Base-by-base conservation (phyloP, 2,888 invertebrate species). In the Rhopalosiphum nymphaeae region DNA sequence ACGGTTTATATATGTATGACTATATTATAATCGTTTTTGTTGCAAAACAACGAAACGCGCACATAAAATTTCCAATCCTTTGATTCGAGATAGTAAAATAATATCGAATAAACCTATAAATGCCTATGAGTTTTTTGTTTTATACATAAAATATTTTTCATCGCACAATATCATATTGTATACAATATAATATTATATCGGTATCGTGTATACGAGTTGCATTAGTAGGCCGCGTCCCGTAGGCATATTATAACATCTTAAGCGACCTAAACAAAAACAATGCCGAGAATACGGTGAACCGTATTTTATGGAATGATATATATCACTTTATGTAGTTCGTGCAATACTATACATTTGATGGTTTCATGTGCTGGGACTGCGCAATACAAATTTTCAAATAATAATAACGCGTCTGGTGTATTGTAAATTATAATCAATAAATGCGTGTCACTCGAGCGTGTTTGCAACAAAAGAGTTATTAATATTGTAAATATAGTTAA, bases 31-130 rank as follows among this genome's bases (percentile, higher is more conserved):
- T 78, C 49, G 26, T 36, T 91, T 85, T 44, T 21, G 84, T 67
- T 44, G 44, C 42, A 25, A 85, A 56, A 85, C 85, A 56, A 42
- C 36, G 67, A 91, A 91, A 84, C 84, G 42, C n/a, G 44, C 16
- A 13, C 78, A 56, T 91, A 91, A 91, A 91, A 91, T 44, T 44
- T 56, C 21, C 85, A 44, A 91, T 91, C 91, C 56, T 91, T 85
- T 44, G 91, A 91, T 91, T 91, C 57, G n/a, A 57, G n/a, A 57
- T 91, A 86, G 57, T 86, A 91, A 57, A 61, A 44, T 46, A 29
- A 57, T 26, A 85, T 85, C 36, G 53, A 53, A 29, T 29, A 26
- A 26, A 53, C 53, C 53, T 21, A 46, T 46, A 46, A 46, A 46
- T 46, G 21, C 53, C 49, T 53, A 13, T 53, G 49, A 13, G 49